Evolutionary conservation across 2,888 invertebrate species (phyloP).

Genomic region (Drosophila vallismaia): DNA sequence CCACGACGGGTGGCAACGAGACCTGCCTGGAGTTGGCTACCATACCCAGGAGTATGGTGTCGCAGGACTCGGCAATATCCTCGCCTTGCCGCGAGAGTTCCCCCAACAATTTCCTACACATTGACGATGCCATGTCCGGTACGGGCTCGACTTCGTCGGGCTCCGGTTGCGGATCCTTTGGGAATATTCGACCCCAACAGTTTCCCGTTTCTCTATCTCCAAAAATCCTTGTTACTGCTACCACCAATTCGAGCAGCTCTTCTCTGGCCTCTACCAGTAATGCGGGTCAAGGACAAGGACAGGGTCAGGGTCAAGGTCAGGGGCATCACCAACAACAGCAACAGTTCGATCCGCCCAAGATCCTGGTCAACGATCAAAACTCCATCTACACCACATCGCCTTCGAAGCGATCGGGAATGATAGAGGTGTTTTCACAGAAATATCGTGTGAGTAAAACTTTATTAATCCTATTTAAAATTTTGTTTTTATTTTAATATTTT

Average conservation of each 20-base stretch:
- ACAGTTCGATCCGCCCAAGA: conserved; percentile 84
- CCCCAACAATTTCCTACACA: conserved; percentile 81
- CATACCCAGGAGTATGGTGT: conserved; percentile 81
- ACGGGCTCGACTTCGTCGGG: conserved; percentile 73
- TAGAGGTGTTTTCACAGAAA: conserved; percentile 84
- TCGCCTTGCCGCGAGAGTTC: conserved; percentile 83
- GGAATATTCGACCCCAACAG: conserved; percentile 80
- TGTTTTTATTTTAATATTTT: too few species aligned
- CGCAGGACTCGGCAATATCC: conserved; percentile 83
- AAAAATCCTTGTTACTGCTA: conserved; percentile 81
- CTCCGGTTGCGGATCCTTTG: conserved; percentile 75
- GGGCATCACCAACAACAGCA: conserved; percentile 66
- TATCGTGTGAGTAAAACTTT: conserved; percentile 73
- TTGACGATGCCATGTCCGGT: conserved; percentile 77
- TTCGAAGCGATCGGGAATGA: conserved; percentile 83
- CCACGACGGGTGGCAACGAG: conserved; percentile 81
- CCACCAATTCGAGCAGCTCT: conserved; percentile 78
- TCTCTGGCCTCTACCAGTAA: conserved; percentile 69
- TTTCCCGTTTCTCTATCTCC: conserved; percentile 83
- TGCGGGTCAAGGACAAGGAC: conserved; percentile 52
- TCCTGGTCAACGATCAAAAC: conserved; percentile 84
- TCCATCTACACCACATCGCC: conserved; percentile 84
- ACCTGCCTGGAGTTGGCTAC: conserved; percentile 82
- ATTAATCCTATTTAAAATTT: too few species aligned
- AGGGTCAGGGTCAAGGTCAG: conserved; percentile 54